Percentiles rank a stretch among this genome's conserved stretches.
Conservation (phyloP, 2,113 vertebrate genomes). For the Odontesthes bonariensis region DNA sequence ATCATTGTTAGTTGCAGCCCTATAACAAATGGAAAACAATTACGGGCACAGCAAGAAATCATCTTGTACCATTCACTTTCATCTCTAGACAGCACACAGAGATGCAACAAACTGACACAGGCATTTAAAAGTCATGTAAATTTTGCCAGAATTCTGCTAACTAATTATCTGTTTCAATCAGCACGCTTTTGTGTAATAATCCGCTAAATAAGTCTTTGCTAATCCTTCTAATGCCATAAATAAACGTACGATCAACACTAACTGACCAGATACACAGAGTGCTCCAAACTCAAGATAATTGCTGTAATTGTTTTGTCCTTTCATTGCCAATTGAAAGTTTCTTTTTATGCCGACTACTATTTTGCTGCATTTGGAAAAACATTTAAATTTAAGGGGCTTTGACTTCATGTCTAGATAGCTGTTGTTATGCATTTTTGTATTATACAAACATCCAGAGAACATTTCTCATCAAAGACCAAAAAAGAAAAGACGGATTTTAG, state of each 20-base stretch:
- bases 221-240: conserved; percentile 17
- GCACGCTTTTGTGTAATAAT: conserved; percentile 59
- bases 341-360: neutral
- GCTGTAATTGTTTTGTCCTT: conserved; percentile 70
- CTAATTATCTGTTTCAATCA: conserved; percentile 52
- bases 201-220: conserved; percentile 54
- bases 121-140: conserved; percentile 44
- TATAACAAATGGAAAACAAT: neutral
- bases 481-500: no score
- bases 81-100: conserved; percentile 21
- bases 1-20: neutral
- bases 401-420: neutral
- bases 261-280: conserved; percentile 23
- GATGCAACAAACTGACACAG: conserved; percentile 23
- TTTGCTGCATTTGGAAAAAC: conserved; percentile 2
- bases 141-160: conserved; percentile 57
- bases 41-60: neutral
- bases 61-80: neutral
- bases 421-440: no score
- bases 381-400: neutral
- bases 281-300: conserved; percentile 8
- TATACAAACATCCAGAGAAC: no score
- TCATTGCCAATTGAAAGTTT: conserved; percentile 46
- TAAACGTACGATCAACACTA: conserved; percentile 16
- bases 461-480: neutral